Evolutionary conservation across 2,113 vertebrate species (phyloP), one percentile per base, ranked within the genome.

Genomic region (Brachyistius frenatus): DNA sequence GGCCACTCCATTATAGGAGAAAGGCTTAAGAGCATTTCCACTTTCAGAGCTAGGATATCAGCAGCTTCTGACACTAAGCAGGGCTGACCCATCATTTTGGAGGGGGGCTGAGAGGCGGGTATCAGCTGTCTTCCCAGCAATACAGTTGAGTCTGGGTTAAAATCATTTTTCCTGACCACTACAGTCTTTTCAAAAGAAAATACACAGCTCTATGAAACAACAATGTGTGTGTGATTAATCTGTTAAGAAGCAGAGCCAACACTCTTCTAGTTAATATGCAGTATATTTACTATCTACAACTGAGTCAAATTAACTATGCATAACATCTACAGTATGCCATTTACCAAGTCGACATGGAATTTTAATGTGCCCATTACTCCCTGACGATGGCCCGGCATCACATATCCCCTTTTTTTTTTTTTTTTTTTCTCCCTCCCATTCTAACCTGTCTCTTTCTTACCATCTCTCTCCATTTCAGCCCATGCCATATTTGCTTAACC

Each of bases 401-500:
- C 70, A 86, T 30, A 72, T 75, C 56, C 58, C 56, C 47, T 1
- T 23, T 74, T 72, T 85, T 78, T 81, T 52, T 81, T 52, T 74
- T 72, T 85, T 78, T 81, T 76, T 77, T 74, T 37, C 66, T 23
- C 80, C 57, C 80, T 73, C 76, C 70, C 76, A 49, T 60, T 78
- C 83, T 65, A 89, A 86, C 88, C 86, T 76, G 81, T 79, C 87
- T 85, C 71, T 41, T 64, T 66, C 70, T 83, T 54, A 30, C 79
- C 74, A 66, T 85, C 83, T 85, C 78, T 85, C 84, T 80, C 83
- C 78, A 85, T 91, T 87, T 76, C 88, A 88, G 73, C 82, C 85
- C 79, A 60, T 89, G 88, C 92, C 87, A 90, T 93, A 94, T 94
- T 94, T 92, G 89, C 90, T 88, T 93, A 93, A 93, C 90, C 91